Conservation (phyloP, 2,113 vertebrate species). For the Cryptotis parvus region DNA sequence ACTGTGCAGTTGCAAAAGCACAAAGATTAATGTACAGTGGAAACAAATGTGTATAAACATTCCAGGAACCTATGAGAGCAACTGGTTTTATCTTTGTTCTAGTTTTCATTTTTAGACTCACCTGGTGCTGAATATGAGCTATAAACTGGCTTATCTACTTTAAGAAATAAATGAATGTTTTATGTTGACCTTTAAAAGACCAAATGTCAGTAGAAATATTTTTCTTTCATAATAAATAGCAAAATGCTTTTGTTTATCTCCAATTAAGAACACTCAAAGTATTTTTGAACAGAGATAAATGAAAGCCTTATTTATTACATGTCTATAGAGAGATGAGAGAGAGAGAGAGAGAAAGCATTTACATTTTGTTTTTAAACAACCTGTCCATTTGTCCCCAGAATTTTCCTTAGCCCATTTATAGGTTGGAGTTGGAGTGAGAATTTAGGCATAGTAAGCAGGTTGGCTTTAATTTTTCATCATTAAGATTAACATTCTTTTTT, state of each 20-base stretch:
- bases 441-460: slow-evolving; percentile 40
- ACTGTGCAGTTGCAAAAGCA: slow-evolving; percentile 9
- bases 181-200: slow-evolving; percentile 76
- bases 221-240: slow-evolving; percentile 71
- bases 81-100: slow-evolving; percentile 29
- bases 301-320: slow-evolving; percentile 60
- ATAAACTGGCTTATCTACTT: slow-evolving; percentile 68
- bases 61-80: not conserved
- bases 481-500: slow-evolving; percentile 65
- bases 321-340: slow-evolving; percentile 47
- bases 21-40: slow-evolving; percentile 36
- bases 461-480: not conserved
- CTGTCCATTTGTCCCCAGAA: slow-evolving; percentile 35
- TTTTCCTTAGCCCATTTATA: slow-evolving; percentile 23
- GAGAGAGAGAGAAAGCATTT: not conserved
- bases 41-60: slow-evolving; percentile 42
- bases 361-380: slow-evolving; percentile 66
- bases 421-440: slow-evolving; percentile 23
- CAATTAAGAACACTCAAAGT: slow-evolving; percentile 63
- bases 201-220: slow-evolving; percentile 63
- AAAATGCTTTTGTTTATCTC: slow-evolving; percentile 50
- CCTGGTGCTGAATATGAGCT: slow-evolving; percentile 24
- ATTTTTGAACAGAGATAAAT: slow-evolving; percentile 72
- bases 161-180: slow-evolving; percentile 69
- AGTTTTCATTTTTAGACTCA: slow-evolving; percentile 62